Conservation (phyloP, 2,888 invertebrate species). For the Xestobium rufovillosum region DNA sequence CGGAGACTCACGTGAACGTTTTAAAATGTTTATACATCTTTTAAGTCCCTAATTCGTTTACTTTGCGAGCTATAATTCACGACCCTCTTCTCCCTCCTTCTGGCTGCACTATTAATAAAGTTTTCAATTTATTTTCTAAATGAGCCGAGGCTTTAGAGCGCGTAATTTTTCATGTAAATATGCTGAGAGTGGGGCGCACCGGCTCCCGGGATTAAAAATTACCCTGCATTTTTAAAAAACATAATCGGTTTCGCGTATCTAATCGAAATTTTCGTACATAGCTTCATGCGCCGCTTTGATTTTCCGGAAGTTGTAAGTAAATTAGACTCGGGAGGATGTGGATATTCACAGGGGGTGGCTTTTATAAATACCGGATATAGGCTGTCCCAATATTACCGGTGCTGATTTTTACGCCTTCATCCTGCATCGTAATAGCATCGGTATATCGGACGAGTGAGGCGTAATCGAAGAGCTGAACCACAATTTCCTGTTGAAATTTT, state of each 20-base stretch:
- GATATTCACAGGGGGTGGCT: too few species aligned
- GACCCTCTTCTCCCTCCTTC: slow-evolving; percentile 19
- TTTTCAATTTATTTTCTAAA: slow-evolving; percentile 29
- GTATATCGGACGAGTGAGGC: too few species aligned
- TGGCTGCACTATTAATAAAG: slow-evolving; percentile 25
- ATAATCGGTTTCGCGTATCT: slow-evolving; percentile 21
- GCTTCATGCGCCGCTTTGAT: too few species aligned
- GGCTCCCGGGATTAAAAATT: slow-evolving; percentile 24
- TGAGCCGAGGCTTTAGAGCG: slow-evolving; percentile 21
- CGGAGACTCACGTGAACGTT: not conserved
- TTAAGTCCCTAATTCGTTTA: slow-evolving; percentile 23
- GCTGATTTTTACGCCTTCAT: too few species aligned
- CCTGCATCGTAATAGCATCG: too few species aligned
- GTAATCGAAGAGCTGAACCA: too few species aligned
- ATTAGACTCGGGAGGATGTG: too few species aligned
- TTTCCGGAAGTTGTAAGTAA: too few species aligned
- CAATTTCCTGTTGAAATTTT: too few species aligned
- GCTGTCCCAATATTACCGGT: too few species aligned
- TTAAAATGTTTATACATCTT: slow-evolving; percentile 1
- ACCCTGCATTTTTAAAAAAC: slow-evolving; percentile 25
- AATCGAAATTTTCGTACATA: too few species aligned
- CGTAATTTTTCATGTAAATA: slow-evolving; percentile 28
- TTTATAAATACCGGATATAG: too few species aligned
- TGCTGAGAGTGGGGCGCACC: slow-evolving; percentile 14
- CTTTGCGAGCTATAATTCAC: slow-evolving; percentile 23